phyloP scores from a whole-genome alignment of 2,113 vertebrate species.

The Scatophagus argus region DNA sequence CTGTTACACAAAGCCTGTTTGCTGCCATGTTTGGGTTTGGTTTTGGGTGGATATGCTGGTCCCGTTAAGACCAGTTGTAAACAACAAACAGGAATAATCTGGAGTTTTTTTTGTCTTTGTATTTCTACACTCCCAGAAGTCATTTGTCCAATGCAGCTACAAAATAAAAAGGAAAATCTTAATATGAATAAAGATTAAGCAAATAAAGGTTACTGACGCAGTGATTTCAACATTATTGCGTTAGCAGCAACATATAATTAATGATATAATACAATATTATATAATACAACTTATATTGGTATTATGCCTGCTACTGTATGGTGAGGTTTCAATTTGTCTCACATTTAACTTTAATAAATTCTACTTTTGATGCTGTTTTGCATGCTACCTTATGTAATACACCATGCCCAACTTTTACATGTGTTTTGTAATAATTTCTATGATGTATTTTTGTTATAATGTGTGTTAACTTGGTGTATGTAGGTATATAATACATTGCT shows the following conservation, averaged over 20 bases:
- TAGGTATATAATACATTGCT: too few species aligned
- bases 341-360: too few species aligned
- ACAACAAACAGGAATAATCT: constrained; percentile 29
- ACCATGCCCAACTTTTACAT: too few species aligned
- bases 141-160: background rate
- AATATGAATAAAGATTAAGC: too few species aligned
- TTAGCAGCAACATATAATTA: background rate
- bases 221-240: too few species aligned
- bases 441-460: too few species aligned
- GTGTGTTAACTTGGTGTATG: too few species aligned
- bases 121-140: background rate
- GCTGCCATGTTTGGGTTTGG: constrained; percentile 38
- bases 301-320: background rate
- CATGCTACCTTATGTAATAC: too few species aligned
- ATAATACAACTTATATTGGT: background rate
- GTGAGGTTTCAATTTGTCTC: background rate
- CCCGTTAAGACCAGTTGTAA: constrained; percentile 29
- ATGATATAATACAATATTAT: background rate
- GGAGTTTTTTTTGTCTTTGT: constrained; percentile 14
- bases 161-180: background rate
- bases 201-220: too few species aligned
- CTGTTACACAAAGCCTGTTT: constrained; percentile 40
- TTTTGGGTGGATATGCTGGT: constrained; percentile 24
- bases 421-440: too few species aligned
- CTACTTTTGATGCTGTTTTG: too few species aligned